Evolutionary conservation across 2,797 vertebrate species (phyloP).

Genomic region (Parambassis ranga): DNA sequence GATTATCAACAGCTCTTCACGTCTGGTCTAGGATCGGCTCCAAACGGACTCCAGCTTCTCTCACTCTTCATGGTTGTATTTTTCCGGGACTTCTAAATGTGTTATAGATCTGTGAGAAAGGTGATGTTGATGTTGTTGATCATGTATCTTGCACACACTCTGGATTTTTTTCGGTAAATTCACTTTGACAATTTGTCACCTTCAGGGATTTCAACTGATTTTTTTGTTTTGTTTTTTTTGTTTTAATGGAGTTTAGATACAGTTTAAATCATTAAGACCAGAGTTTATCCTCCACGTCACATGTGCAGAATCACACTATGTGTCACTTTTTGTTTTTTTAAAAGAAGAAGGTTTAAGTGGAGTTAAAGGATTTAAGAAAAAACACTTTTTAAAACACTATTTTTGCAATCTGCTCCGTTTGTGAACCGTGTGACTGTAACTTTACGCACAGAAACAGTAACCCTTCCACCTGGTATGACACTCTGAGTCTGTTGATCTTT

Average conservation of each 20-base stretch:
- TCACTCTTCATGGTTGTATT: slow-evolving; percentile 53
- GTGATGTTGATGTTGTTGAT: slow-evolving; percentile 43
- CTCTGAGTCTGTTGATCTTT: slow-evolving; percentile 44
- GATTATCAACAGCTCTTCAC: slow-evolving; percentile 64
- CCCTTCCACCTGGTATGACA: slow-evolving; percentile 46
- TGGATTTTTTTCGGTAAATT: slow-evolving; percentile 23
- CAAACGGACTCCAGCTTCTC: slow-evolving; percentile 17
- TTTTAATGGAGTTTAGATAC: not conserved
- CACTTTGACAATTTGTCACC: slow-evolving; percentile 51
- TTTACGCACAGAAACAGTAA: slow-evolving; percentile 46
- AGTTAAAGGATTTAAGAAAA: not conserved
- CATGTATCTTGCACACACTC: slow-evolving; percentile 46
- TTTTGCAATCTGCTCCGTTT: slow-evolving; percentile 23
- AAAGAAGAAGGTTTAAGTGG: not conserved
- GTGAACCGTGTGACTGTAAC: slow-evolving; percentile 39
- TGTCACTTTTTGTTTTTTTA: not conserved
- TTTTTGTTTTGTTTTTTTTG: too few relatives aligned
- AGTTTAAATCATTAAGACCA: not conserved
- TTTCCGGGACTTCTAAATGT: slow-evolving; percentile 33
- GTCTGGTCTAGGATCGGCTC: slow-evolving; percentile 59
- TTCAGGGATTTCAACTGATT: slow-evolving; percentile 49
- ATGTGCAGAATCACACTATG: slow-evolving; percentile 4
- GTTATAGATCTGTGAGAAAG: slow-evolving; percentile 39
- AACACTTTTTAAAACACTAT: slow-evolving; percentile 14
- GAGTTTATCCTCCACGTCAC: slow-evolving; percentile 10